Conservation (phyloP, 1,140 invertebrate species). For the Pseudomyrmex cubaensis region DNA sequence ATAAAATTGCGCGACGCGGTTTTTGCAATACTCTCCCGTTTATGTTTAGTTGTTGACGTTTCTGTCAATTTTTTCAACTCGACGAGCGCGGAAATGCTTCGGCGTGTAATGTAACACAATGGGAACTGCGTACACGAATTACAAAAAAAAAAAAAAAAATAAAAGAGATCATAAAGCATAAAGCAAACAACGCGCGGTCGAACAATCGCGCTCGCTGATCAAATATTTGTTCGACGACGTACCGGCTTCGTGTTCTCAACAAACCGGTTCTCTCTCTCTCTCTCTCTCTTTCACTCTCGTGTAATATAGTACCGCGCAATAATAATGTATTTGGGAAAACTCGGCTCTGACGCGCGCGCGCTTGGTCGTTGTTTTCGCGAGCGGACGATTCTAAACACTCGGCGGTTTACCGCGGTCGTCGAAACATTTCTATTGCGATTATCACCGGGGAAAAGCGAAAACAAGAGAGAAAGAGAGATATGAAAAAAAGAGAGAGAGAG, state of each 20-base stretch:
- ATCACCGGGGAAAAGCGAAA: not conserved
- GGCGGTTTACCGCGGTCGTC: not conserved
- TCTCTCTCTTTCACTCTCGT: not conserved
- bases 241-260: conserved; percentile 48
- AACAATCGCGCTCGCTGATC: conserved; percentile 41
- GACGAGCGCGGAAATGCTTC: not conserved
- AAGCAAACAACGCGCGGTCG: conserved; percentile 41
- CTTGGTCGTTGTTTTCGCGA: conserved; percentile 36
- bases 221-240: conserved; percentile 50
- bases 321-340: conserved; percentile 56
- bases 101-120: not conserved
- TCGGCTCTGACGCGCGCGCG: conserved; percentile 3
- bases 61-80: conserved; percentile 40
- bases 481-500: not conserved
- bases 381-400: conserved; percentile 43
- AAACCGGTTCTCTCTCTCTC: not conserved
- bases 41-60: conserved; percentile 24
- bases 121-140: not conserved
- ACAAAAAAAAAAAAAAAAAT: conserved; percentile 7
- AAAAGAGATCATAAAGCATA: conserved; percentile 37
- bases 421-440: conserved; percentile 50
- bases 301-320: conserved; percentile 51
- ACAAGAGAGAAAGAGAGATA: not conserved
- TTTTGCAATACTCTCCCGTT: not conserved
- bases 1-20: not conserved